Base-by-base conservation (phyloP, 2,888 invertebrate species). In the Chrysolina americana region DNA sequence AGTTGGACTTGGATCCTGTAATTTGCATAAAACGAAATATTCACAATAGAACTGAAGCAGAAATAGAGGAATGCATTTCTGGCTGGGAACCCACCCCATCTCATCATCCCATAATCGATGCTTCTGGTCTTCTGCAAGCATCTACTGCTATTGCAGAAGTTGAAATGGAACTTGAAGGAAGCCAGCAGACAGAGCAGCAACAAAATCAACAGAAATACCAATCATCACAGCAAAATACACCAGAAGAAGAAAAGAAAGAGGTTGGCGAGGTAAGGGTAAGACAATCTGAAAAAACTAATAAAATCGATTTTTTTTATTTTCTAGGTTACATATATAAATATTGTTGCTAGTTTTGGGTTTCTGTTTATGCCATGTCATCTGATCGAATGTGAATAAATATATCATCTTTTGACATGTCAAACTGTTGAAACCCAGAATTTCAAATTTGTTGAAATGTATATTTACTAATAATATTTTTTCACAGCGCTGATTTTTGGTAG, bases 1-100 rank as follows among this genome's bases (percentile, higher is more conserved):
- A 97, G 86, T 91, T 98, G 91, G 94, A 96, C 82, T 91, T 93
- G 85, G 97, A 97, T 86, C 87, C 93, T 13, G 91, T 93, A 76
- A 89, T 91, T 0, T 98, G 98, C 87, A 89, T 92, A 73, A 94
- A 94, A 86, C 91, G 96, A 74, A 98, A 98, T 88, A 92, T 94
- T 73, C 98, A 98, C 87, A 92, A 94, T 78, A 92, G 98, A 65
- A 91, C 90, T 0, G 91, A 94, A 81, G 90, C 92, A 1, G 97
- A 98, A 73, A 94, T 98, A 62, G 91, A 94, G 83, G 90, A 91
- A 78, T 91, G 96, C 75, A 89, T 92, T 59, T 87, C 91, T 74
- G 91, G 91, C 66, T 97, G 96, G 92, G 94, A 94, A 86, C 87
- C 90, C 13, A 95, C 96, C 0, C 98, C 98, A 1, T 84, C 90